Evolutionary conservation across 2,888 invertebrate genomes (phyloP).

Genomic region (Andricus quercusramuli): DNA sequence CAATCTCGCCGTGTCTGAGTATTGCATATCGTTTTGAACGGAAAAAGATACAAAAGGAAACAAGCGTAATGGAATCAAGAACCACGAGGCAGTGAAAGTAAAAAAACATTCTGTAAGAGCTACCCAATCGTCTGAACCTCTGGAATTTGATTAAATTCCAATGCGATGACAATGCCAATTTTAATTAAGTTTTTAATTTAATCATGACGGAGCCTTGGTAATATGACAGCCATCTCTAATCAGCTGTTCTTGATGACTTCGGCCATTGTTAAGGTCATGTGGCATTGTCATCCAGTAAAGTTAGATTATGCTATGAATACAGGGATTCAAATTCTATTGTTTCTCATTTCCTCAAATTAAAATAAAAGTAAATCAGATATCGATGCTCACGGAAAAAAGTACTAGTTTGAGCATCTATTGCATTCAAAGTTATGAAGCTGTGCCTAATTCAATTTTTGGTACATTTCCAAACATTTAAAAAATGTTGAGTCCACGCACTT

Average conservation of each 20-base stretch:
- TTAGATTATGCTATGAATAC: background rate
- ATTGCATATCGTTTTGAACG: slow-evolving; percentile 37
- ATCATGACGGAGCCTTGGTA: background rate
- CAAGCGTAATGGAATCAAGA: slow-evolving; percentile 29
- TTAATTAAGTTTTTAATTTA: slow-evolving; percentile 7
- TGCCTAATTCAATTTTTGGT: no score
- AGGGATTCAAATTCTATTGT: background rate
- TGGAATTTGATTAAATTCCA: background rate
- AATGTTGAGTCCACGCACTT: no score
- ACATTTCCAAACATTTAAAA: no score
- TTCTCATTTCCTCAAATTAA: no score
- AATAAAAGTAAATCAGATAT: no score
- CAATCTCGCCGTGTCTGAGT: slow-evolving; percentile 35
- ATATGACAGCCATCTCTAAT: background rate
- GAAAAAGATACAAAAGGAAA: slow-evolving; percentile 35
- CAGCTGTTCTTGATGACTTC: background rate
- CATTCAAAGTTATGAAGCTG: no score
- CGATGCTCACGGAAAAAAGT: no score
- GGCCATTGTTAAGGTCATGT: slow-evolving; percentile 27
- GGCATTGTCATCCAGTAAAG: background rate
- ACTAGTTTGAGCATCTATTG: no score
- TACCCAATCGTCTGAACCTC: background rate
- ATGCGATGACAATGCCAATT: slow-evolving; percentile 8
- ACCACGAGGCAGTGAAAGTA: slow-evolving; percentile 24
- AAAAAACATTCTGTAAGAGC: background rate